phyloP scores from a whole-genome alignment of 2,888 invertebrate genomes.

The Margaritifera margaritifera region DNA sequence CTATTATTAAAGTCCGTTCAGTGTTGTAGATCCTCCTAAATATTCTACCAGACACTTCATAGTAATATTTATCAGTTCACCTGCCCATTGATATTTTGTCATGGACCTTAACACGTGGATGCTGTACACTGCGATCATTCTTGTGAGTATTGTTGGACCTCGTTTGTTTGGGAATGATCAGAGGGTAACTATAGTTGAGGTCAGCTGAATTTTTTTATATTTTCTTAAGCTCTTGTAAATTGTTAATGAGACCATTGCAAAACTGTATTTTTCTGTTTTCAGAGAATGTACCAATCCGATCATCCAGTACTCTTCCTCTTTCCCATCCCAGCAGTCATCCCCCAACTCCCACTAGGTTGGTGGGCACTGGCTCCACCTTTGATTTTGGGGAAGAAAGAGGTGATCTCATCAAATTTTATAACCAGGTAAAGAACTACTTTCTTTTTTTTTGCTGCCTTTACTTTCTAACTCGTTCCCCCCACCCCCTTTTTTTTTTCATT shows the following conservation, averaged over 20 bases:
- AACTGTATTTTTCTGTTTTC: background rate
- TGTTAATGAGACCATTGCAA: background rate
- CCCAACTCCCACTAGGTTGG: slow-evolving; percentile 78
- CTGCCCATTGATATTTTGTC: too few species aligned
- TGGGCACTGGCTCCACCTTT: slow-evolving; percentile 75
- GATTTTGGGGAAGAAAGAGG: slow-evolving; percentile 78
- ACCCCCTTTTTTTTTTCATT: too few species aligned
- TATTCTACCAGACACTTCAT: too few species aligned
- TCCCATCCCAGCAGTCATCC: slow-evolving; percentile 75
- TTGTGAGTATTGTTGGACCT: too few species aligned
- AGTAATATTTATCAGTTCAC: too few species aligned
- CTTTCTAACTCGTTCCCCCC: too few species aligned
- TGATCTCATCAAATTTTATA: slow-evolving; percentile 96
- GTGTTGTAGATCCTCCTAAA: too few species aligned
- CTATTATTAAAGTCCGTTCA: too few species aligned
- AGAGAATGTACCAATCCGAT: slow-evolving; percentile 67
- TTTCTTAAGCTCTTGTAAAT: background rate
- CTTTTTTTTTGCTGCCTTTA: background rate
- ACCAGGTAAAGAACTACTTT: slow-evolving; percentile 73
- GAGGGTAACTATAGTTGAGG: background rate
- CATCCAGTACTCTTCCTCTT: slow-evolving; percentile 74
- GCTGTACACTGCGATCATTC: too few species aligned
- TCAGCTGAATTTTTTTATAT: background rate
- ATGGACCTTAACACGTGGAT: too few species aligned
- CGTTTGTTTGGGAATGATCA: background rate